These are phyloP conservation scores for Gandaritis pyraliata DNA, from an alignment of 2,888 invertebrate genomes.

Conservation along the genomic window DNA sequence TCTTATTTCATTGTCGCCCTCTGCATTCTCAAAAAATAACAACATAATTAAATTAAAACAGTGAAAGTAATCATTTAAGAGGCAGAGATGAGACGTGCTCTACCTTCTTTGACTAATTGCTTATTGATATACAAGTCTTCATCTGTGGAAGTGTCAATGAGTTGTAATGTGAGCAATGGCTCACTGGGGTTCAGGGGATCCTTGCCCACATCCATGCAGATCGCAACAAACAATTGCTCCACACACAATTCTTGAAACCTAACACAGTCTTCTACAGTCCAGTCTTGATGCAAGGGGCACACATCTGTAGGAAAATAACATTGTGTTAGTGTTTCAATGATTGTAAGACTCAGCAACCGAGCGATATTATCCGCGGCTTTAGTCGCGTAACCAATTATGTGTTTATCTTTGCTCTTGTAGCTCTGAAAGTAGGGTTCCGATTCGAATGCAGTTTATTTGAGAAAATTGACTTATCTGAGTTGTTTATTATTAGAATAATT, in stretches of 20 bases:
- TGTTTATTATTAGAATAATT: too few relatives aligned
- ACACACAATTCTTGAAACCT: conserved; percentile 89
- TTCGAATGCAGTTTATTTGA: too few relatives aligned
- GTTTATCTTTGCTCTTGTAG: too few relatives aligned
- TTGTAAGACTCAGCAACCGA: too few relatives aligned
- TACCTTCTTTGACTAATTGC: conserved; percentile 85
- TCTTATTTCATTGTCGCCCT: conserved; percentile 9
- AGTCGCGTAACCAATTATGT: too few relatives aligned
- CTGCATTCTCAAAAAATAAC: conserved; percentile 30
- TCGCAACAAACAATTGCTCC: conserved; percentile 88
- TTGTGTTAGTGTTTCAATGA: too few relatives aligned
- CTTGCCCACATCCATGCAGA: conserved; percentile 85
- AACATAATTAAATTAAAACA: conserved; percentile 30
- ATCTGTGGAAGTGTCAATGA: conserved; percentile 88
- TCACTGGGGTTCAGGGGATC: conserved; percentile 86
- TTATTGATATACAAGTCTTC: conserved; percentile 88
- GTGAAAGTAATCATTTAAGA: conserved; percentile 40
- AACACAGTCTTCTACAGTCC: conserved; percentile 90
- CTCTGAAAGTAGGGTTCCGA: too few relatives aligned
- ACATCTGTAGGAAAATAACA: conserved; percentile 67
- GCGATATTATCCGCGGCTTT: too few relatives aligned
- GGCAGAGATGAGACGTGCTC: conserved; percentile 76
- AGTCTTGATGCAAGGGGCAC: conserved; percentile 85
- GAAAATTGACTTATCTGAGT: too few relatives aligned
- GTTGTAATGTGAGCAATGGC: conserved; percentile 86